Percentiles rank a stretch among this genome's conserved stretches.
These are phyloP conservation scores for Sylvia borin DNA, from an alignment of 2,797 vertebrate species.

Conservation along the genomic window DNA sequence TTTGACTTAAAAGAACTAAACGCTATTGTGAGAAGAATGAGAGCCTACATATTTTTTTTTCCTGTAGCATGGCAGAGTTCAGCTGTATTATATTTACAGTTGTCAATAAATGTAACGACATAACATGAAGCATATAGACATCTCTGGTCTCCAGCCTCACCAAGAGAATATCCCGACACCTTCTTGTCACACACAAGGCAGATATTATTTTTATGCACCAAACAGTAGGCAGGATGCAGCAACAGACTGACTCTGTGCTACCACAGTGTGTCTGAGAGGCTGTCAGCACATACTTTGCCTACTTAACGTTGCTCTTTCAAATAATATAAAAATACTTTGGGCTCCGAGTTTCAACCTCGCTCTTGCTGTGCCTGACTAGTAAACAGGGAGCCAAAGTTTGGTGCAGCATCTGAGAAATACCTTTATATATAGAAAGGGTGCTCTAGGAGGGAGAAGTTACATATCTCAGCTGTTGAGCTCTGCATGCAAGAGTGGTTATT, in stretches of 20 bases:
- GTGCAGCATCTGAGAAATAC: not conserved
- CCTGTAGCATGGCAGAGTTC: conserved; percentile 37
- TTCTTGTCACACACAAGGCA: conserved; percentile 46
- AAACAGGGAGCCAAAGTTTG: conserved; percentile 13
- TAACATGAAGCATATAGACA: conserved; percentile 44
- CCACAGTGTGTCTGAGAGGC: conserved; percentile 61
- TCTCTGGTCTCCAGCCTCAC: conserved; percentile 41
- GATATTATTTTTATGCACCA: conserved; percentile 60
- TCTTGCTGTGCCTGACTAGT: not conserved
- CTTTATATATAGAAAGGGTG: not conserved
- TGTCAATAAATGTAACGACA: conserved; percentile 41
- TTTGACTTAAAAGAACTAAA: conserved; percentile 50
- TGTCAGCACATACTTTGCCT: conserved; percentile 57
- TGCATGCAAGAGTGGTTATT: not conserved
- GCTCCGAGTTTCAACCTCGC: not conserved
- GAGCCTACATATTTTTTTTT: conserved; percentile 13
- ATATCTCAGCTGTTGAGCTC: not conserved
- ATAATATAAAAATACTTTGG: conserved; percentile 40
- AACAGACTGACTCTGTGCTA: conserved; percentile 62
- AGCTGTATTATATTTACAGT: conserved; percentile 42
- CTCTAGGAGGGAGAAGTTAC: not conserved
- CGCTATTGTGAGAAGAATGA: conserved; percentile 44
- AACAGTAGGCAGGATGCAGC: conserved; percentile 56
- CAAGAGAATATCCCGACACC: conserved; percentile 53
- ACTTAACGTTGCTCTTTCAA: conserved; percentile 51